Conservation (phyloP, 2,113 vertebrate species). For the Panthera leo region DNA sequence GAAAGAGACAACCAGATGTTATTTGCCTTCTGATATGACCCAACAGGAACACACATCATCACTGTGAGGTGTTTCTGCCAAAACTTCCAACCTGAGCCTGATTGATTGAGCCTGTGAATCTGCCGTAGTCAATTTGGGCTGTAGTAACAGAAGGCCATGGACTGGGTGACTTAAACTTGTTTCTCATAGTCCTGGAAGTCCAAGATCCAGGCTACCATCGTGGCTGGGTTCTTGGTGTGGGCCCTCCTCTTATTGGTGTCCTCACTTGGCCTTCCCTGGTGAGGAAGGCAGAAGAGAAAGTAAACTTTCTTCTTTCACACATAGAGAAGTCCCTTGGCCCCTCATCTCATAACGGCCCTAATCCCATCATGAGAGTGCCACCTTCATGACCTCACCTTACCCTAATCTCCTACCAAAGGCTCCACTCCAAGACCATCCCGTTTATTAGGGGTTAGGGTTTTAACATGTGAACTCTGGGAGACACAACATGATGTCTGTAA, state of each 20-base stretch:
- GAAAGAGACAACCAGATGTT: not conserved
- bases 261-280: not conserved
- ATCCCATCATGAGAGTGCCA: not conserved
- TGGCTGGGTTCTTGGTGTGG: not conserved
- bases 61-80: not conserved
- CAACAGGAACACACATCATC: not conserved
- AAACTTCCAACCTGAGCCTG: not conserved
- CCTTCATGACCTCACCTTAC: not conserved
- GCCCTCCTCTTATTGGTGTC: not conserved
- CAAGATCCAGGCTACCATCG: not conserved
- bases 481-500: not conserved
- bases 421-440: not conserved
- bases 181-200: not conserved
- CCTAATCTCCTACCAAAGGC: not conserved
- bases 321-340: not conserved
- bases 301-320: too few relatives aligned
- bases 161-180: not conserved
- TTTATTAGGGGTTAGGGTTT: not conserved
- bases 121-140: not conserved
- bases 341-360: not conserved
- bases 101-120: not conserved
- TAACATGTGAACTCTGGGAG: not conserved
- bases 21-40: not conserved
- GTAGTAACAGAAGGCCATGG: too few relatives aligned
- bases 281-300: too few relatives aligned